Evolutionary conservation across 2,888 invertebrate species (phyloP).

Genomic region (Pseudococcus jackbeardsleyi): DNA sequence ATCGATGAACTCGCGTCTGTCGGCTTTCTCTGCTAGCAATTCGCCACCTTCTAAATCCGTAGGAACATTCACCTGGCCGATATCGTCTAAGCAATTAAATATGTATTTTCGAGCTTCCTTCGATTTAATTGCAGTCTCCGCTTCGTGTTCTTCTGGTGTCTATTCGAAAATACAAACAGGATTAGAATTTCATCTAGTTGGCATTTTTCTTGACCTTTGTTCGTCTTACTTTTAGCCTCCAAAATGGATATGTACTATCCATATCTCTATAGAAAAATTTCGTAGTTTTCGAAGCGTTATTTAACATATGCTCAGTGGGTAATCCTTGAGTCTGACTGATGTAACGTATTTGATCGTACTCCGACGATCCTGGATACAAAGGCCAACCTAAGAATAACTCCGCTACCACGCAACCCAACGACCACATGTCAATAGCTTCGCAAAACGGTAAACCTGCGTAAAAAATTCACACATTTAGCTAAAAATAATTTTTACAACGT

Average conservation of each 20-base stretch:
- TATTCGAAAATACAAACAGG: conserved; percentile 69
- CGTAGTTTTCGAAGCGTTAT: conserved; percentile 96
- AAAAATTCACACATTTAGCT: background rate
- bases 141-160: conserved; percentile 98
- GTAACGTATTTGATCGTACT: conserved; percentile 98
- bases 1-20: conserved; percentile 97
- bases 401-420: conserved; percentile 98
- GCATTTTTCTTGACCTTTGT: background rate
- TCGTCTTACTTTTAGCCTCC: conserved; percentile 74
- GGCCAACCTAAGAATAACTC: conserved; percentile 99
- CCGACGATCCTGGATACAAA: conserved; percentile 97
- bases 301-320: conserved; percentile 98
- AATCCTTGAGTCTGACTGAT: conserved; percentile 97
- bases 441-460: conserved; percentile 90
- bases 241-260: conserved; percentile 81
- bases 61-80: conserved; percentile 95
- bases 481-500: background rate
- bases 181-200: conserved; percentile 23
- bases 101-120: conserved; percentile 99
- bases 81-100: conserved; percentile 99
- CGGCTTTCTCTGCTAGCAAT: conserved; percentile 95
- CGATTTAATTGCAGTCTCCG: conserved; percentile 96
- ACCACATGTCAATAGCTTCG: conserved; percentile 99
- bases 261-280: conserved; percentile 98
- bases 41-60: conserved; percentile 98